These are phyloP conservation scores for Anagyrus pseudococci DNA, from an alignment of 2,888 invertebrate species.

Conservation along the genomic window DNA sequence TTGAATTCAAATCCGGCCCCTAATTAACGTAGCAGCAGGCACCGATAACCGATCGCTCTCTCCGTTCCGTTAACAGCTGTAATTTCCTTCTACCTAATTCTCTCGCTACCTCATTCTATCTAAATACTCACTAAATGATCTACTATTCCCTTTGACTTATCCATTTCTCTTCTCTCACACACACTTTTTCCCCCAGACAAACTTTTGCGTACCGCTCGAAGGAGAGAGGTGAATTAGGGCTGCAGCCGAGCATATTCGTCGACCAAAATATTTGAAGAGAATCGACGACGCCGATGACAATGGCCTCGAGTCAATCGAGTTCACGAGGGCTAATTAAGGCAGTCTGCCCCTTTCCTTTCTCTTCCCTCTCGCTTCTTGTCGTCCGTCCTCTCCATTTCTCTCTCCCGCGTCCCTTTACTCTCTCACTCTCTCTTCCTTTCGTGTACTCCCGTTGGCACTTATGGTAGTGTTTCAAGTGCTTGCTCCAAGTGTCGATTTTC, in stretches of 20 bases:
- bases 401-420: conserved; percentile 27
- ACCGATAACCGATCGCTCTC: too few species aligned
- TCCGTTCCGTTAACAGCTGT: too few species aligned
- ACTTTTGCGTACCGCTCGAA: too few species aligned
- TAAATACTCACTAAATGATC: too few species aligned
- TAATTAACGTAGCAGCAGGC: too few species aligned
- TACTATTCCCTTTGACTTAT: too few species aligned
- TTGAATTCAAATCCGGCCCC: too few species aligned
- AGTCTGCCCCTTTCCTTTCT: not conserved
- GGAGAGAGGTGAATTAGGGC: conserved; percentile 26
- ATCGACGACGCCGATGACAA: conserved; percentile 15
- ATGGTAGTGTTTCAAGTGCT: conserved; percentile 20
- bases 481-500: conserved; percentile 30
- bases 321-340: conserved; percentile 34
- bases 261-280: conserved; percentile 16
- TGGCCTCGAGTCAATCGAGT: conserved; percentile 29
- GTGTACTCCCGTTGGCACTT: conserved; percentile 26
- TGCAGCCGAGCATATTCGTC: conserved; percentile 22
- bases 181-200: too few species aligned
- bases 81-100: too few species aligned
- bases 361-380: not conserved
- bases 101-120: too few species aligned
- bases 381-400: conserved; percentile 13
- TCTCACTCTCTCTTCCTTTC: conserved; percentile 14
- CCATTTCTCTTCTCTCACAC: too few species aligned